phyloP scores from a whole-genome alignment of 2,113 vertebrate genomes.

The Hydrochoerus hydrochaeris region DNA sequence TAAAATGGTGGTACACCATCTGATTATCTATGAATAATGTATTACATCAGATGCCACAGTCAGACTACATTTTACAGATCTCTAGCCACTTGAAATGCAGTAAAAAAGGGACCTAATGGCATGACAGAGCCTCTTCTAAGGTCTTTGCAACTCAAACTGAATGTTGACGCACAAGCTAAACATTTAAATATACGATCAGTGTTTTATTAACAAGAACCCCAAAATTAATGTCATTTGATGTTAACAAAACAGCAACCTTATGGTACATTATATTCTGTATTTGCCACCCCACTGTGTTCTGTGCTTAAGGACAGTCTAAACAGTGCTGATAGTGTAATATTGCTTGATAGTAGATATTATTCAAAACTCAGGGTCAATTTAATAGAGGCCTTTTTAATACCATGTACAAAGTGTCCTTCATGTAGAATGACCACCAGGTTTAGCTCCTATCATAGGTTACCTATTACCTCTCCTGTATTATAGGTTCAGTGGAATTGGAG shows the following conservation, averaged over 20 bases:
- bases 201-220: constrained; percentile 39
- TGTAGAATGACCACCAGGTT: neutral
- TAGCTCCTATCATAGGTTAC: neutral
- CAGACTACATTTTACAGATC: constrained; percentile 11
- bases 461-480: neutral
- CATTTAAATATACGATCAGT: neutral
- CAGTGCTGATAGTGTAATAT: neutral
- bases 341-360: neutral
- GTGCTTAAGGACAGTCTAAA: neutral
- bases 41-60: neutral
- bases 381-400: neutral
- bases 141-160: neutral
- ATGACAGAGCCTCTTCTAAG: neutral
- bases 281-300: neutral
- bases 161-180: constrained; percentile 14
- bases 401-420: neutral
- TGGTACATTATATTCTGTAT: neutral
- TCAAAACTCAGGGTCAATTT: neutral
- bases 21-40: constrained; percentile 8
- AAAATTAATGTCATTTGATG: constrained; percentile 12
- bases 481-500: neutral
- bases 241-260: neutral
- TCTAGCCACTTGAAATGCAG: neutral
- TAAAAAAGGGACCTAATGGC: constrained; percentile 5
- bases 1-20: neutral